These are phyloP conservation scores for Enoplosus armatus DNA, from an alignment of 2,797 vertebrate genomes.

Conservation along the genomic window DNA sequence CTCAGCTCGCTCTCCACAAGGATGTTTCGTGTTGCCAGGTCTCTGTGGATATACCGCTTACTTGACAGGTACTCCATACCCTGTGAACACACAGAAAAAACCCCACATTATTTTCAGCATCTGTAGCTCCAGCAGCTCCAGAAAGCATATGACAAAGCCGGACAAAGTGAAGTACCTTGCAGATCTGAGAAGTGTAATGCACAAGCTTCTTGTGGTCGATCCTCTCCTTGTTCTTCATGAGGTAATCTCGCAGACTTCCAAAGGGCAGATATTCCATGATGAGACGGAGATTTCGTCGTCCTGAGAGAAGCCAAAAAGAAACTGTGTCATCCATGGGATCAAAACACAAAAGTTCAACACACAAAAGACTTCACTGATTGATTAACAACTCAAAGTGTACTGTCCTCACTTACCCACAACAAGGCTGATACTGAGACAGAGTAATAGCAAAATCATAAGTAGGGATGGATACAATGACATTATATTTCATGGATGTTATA, in stretches of 20 bases:
- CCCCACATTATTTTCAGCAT: background rate
- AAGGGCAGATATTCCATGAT: constrained; percentile 98
- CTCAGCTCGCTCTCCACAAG: constrained; percentile 96
- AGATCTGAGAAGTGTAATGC: constrained; percentile 95
- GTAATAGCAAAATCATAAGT: background rate
- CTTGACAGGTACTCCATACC: constrained; percentile 97
- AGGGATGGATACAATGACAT: background rate
- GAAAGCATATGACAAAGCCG: background rate
- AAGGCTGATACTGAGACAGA: background rate
- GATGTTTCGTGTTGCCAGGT: constrained; percentile 96
- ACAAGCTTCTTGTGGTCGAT: constrained; percentile 95
- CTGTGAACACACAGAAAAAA: constrained; percentile 72
- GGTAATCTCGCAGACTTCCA: constrained; percentile 96
- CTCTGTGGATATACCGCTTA: constrained; percentile 96
- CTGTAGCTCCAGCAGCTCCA: background rate
- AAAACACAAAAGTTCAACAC: background rate
- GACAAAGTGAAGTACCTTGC: constrained; percentile 87
- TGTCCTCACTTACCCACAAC: background rate
- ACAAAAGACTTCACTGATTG: background rate
- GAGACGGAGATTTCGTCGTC: constrained; percentile 93
- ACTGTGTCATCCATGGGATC: background rate
- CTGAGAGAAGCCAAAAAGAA: constrained; percentile 66
- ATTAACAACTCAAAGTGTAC: background rate
- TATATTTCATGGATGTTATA: too few relatives aligned
- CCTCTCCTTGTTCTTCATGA: constrained; percentile 94